Percentiles rank a stretch among this genome's conserved stretches.
phyloP scores from a whole-genome alignment of 2,888 invertebrate genomes.

The Spicauda simplicius region DNA sequence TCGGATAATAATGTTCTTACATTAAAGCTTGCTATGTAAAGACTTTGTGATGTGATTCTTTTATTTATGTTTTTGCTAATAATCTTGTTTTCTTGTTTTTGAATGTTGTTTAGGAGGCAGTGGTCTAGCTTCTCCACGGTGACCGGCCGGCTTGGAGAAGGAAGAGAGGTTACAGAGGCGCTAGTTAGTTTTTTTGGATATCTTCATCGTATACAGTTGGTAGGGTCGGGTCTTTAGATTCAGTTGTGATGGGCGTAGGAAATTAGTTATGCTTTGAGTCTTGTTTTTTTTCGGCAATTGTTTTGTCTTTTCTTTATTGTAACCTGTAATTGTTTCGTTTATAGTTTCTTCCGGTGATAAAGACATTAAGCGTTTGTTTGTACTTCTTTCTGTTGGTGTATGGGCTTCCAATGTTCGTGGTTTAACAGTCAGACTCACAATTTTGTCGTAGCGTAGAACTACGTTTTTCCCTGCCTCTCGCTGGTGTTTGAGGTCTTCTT shows the following conservation, averaged over 20 bases:
- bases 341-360: constrained; percentile 33
- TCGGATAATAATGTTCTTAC: constrained; percentile 34
- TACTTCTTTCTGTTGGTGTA: constrained; percentile 14
- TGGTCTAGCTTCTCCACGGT: constrained; percentile 34
- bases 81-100: constrained; percentile 8
- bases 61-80: constrained; percentile 1
- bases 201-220: constrained; percentile 3
- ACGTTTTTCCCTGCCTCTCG: constrained; percentile 41
- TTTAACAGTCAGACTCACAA: constrained; percentile 39
- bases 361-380: constrained; percentile 35
- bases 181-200: constrained; percentile 11
- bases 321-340: background rate
- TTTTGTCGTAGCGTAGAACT: constrained; percentile 41
- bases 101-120: constrained; percentile 24
- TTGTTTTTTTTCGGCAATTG: constrained; percentile 33
- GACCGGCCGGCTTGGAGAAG: constrained; percentile 34
- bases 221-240: background rate
- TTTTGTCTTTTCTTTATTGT: constrained; percentile 10
- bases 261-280: constrained; percentile 36
- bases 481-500: constrained; percentile 40
- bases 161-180: constrained; percentile 24
- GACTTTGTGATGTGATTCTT: background rate
- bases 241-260: constrained; percentile 35
- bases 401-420: constrained; percentile 12
- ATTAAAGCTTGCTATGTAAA: background rate